Evolutionary conservation across 2,888 invertebrate species (phyloP).

Genomic region (Geotrupes spiniger): DNA sequence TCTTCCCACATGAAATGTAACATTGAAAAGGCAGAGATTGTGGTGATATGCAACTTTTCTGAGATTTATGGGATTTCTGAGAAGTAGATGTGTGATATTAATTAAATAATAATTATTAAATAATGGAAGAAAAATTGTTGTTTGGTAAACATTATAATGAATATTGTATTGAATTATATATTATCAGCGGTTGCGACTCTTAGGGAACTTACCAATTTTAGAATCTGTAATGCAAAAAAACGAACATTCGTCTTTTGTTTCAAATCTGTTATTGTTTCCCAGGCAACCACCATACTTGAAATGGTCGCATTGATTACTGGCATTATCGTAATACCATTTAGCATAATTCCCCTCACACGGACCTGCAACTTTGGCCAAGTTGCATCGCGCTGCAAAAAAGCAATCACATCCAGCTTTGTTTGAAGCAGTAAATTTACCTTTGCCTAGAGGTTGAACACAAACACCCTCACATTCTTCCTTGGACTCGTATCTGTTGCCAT

Average conservation of each 20-base stretch:
- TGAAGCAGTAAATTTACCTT: slow-evolving; percentile 48
- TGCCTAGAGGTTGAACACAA: slow-evolving; percentile 76
- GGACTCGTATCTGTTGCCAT: slow-evolving; percentile 78
- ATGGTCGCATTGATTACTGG: slow-evolving; percentile 73
- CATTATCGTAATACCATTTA: slow-evolving; percentile 80
- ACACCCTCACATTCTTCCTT: slow-evolving; percentile 78
- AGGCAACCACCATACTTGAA: slow-evolving; percentile 91
- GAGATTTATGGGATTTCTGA: neutral
- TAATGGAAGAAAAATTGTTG: too few relatives aligned
- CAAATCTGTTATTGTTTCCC: slow-evolving; percentile 87
- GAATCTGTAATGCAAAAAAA: slow-evolving; percentile 65
- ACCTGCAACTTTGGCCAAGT: slow-evolving; percentile 77
- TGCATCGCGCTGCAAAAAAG: slow-evolving; percentile 63
- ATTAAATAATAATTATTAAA: too few relatives aligned
- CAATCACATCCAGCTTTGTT: neutral
- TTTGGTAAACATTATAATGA: too few relatives aligned
- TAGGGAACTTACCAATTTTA: slow-evolving; percentile 67
- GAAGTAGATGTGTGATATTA: slow-evolving; percentile 21
- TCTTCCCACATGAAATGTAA: too few relatives aligned
- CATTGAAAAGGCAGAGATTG: too few relatives aligned
- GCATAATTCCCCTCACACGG: slow-evolving; percentile 77
- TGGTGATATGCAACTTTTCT: too few relatives aligned
- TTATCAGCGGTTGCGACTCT: too few relatives aligned
- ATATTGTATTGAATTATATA: too few relatives aligned
- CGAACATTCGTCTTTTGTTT: slow-evolving; percentile 73